These are phyloP conservation scores for Acanthococcus lagerstroemiae DNA, from an alignment of 2,888 invertebrate species.

Conservation along the genomic window DNA sequence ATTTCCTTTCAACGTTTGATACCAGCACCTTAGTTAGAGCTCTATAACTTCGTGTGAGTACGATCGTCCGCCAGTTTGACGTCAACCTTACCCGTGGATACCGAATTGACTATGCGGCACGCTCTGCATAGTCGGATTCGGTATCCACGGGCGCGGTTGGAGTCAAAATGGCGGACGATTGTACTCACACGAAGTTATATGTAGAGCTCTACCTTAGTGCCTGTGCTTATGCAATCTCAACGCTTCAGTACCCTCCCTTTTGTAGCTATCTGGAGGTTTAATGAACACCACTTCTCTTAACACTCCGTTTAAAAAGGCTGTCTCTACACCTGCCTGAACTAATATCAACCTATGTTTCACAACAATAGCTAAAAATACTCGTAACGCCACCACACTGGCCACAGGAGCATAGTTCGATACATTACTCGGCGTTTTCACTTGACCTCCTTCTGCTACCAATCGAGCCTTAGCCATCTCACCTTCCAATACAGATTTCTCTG, in stretches of 20 bases:
- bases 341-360: background rate
- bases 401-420: background rate
- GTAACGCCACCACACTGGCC: background rate
- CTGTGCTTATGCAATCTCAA: too few species aligned
- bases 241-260: too few species aligned
- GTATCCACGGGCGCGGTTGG: too few species aligned
- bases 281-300: conserved; percentile 6
- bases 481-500: conserved; percentile 7
- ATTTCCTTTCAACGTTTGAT: background rate
- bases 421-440: background rate
- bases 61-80: too few species aligned
- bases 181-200: too few species aligned
- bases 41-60: too few species aligned
- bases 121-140: too few species aligned
- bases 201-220: too few species aligned
- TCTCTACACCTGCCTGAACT: background rate
- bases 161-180: too few species aligned
- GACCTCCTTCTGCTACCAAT: conserved; percentile 17
- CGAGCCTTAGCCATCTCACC: conserved; percentile 5
- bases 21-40: conserved; percentile 20
- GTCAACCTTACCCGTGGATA: too few species aligned
- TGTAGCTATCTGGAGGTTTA: too few species aligned
- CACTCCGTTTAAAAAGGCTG: conserved; percentile 11
- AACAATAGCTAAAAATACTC: background rate
- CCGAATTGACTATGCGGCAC: too few species aligned